These are phyloP conservation scores for Madoqua kirkii DNA, from an alignment of 2,113 vertebrate species.

Conservation along the genomic window DNA sequence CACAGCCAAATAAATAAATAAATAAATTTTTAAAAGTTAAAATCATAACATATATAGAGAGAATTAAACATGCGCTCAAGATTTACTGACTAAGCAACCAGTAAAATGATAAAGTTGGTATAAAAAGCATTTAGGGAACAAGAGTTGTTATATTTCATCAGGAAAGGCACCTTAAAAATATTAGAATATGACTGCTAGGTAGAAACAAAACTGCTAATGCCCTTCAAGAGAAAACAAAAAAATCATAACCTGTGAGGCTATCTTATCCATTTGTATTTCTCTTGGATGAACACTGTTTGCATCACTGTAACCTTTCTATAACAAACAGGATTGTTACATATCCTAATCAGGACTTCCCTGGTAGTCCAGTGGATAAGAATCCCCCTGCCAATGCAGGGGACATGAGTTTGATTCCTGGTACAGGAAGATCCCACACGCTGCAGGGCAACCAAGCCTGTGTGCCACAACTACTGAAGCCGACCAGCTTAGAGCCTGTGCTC, in stretches of 20 bases:
- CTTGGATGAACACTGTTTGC: background rate
- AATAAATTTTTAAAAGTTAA: background rate
- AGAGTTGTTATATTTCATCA: background rate
- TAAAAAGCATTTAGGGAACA: background rate
- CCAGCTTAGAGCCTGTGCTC: background rate
- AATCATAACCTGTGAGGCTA: background rate
- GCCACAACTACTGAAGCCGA: background rate
- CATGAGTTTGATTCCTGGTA: background rate
- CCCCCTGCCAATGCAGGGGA: background rate
- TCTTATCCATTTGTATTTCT: background rate
- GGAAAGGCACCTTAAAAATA: background rate
- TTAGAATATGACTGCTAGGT: background rate
- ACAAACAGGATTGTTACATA: background rate
- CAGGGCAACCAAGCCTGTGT: background rate
- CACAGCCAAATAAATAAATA: background rate
- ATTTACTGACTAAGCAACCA: conserved; percentile 9
- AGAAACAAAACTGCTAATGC: background rate
- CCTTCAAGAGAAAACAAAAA: background rate
- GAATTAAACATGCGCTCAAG: background rate
- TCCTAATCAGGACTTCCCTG: background rate
- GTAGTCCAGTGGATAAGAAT: background rate
- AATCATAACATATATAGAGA: background rate
- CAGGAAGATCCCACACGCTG: background rate
- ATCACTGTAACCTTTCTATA: background rate
- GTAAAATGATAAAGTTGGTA: background rate